Percentiles rank a stretch among this genome's conserved stretches.
Conservation (phyloP, 2,113 vertebrate genomes). For the Chamaetylas fuelleborni region DNA sequence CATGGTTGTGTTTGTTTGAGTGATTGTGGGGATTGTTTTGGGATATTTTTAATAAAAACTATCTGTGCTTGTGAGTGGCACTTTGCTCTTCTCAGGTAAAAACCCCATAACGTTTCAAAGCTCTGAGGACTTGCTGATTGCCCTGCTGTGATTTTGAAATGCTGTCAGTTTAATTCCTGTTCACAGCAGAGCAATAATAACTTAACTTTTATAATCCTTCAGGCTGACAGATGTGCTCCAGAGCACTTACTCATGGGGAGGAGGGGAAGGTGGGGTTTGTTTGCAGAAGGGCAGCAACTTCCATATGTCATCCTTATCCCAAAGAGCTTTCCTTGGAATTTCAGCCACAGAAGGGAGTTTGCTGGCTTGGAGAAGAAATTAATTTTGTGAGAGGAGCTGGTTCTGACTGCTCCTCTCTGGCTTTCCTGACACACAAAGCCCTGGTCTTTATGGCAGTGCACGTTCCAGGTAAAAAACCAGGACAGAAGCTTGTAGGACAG, state of each 20-base stretch:
- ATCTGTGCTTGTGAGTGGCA: neutral
- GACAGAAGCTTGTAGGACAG: neutral
- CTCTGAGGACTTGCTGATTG: neutral
- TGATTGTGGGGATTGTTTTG: neutral
- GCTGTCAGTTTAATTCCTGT: neutral
- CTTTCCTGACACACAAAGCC: neutral
- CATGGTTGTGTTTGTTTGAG: neutral
- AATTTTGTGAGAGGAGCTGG: neutral
- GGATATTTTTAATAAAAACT: neutral
- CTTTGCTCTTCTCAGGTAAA: neutral
- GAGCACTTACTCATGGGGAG: neutral
- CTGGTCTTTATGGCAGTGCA: neutral
- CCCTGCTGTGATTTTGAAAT: neutral
- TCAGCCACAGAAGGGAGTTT: neutral
- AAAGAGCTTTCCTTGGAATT: neutral
- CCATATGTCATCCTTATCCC: neutral
- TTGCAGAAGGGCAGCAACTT: neutral
- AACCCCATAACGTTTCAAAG: neutral
- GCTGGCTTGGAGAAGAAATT: neutral
- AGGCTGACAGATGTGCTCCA: neutral
- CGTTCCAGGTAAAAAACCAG: neutral
- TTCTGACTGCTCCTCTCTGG: neutral
- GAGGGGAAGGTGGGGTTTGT: neutral
- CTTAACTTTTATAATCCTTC: neutral
- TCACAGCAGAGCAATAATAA: neutral